Evolutionary conservation across 2,888 invertebrate species (phyloP).

Genomic region (Altica lythri): DNA sequence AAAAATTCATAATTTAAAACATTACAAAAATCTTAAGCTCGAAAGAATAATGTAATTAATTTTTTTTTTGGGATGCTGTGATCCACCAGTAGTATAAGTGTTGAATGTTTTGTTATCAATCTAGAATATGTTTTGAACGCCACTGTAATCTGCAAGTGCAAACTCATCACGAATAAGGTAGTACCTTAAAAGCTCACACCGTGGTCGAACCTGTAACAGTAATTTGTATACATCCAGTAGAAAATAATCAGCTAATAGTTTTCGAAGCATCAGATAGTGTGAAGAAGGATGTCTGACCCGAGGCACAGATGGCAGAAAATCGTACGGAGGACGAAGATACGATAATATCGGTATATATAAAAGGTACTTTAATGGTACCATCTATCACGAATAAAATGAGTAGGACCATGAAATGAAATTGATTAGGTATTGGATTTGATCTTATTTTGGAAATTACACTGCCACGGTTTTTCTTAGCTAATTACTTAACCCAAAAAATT

Average conservation of each 20-base stretch:
- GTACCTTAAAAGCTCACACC: conserved; percentile 22
- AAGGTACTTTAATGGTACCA: conserved; percentile 47
- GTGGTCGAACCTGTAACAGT: conserved; percentile 23
- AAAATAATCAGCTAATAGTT: conserved; percentile 43
- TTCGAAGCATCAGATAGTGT: conserved; percentile 35
- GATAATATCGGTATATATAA: conserved; percentile 45
- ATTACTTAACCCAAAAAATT: no score
- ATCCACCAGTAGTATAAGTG: no score
- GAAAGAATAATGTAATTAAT: no score
- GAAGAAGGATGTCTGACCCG: conserved; percentile 24
- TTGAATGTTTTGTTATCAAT: no score
- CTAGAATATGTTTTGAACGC: no score
- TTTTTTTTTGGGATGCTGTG: no score
- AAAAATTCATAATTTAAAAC: no score
- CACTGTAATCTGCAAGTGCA: conserved; percentile 12
- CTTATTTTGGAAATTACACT: no score
- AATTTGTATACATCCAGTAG: conserved; percentile 41
- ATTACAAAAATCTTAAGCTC: no score
- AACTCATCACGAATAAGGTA: conserved; percentile 6
- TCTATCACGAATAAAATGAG: conserved; percentile 49
- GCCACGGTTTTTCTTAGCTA: no score
- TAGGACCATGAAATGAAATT: no score
- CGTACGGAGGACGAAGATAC: conserved; percentile 30
- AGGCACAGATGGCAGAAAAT: conserved; percentile 23
- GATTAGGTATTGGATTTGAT: no score